These are phyloP conservation scores for Heteractis magnifica DNA, from an alignment of 92 coral and sea anemone genomes.

Conservation along the genomic window DNA sequence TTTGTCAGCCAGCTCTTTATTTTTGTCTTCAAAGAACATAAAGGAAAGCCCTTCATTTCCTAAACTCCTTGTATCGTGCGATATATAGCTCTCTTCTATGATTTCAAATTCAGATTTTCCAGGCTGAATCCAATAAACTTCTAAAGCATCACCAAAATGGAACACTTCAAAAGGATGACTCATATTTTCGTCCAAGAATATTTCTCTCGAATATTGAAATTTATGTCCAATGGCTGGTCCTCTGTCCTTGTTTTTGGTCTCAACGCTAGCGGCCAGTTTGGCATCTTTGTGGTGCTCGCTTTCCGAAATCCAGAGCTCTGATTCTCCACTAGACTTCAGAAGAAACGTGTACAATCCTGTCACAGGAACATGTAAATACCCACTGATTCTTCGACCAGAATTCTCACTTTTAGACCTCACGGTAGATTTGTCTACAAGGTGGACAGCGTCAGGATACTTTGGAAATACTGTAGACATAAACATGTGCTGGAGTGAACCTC, in stretches of 20 bases:
- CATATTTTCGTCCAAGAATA: conserved; percentile 41
- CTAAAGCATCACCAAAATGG: conserved; percentile 56
- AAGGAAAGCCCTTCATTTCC: neutral
- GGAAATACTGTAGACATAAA: conserved; percentile 64
- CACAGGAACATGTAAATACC: conserved; percentile 55
- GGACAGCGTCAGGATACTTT: conserved; percentile 35
- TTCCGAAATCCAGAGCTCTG: conserved; percentile 75
- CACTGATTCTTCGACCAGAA: conserved; percentile 60
- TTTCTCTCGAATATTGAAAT: conserved; percentile 50
- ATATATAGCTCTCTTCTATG: conserved; percentile 41
- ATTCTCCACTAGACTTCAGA: conserved; percentile 61
- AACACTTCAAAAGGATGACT: conserved; percentile 62
- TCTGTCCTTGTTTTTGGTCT: neutral
- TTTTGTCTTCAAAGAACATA: neutral
- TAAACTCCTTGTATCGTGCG: conserved; percentile 30
- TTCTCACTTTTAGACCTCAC: conserved; percentile 21
- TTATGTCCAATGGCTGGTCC: conserved; percentile 12
- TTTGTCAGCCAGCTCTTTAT: neutral
- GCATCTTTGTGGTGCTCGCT: conserved; percentile 18
- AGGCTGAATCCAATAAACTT: conserved; percentile 70
- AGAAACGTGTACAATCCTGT: conserved; percentile 73
- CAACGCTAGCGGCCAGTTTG: conserved; percentile 37
- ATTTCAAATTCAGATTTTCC: conserved; percentile 48
- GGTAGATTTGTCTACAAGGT: conserved; percentile 23
- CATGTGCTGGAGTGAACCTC: conserved; percentile 32